Base-by-base conservation (phyloP, 1,140 invertebrate species). In the Carposina sasakii region DNA sequence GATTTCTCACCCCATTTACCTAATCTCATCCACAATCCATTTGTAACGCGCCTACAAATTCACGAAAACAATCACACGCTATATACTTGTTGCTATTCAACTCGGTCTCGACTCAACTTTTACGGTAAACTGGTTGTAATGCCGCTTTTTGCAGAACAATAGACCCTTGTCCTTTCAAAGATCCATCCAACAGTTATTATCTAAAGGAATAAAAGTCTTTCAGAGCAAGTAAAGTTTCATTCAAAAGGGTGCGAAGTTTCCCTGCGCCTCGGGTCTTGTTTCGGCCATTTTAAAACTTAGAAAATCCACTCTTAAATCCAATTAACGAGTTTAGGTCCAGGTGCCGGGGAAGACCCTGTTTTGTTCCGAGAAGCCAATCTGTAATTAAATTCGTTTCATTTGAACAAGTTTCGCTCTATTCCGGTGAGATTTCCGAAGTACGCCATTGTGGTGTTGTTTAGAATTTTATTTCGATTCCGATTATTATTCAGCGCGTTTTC, bases 301-400 rank as follows among this genome's bases (percentile, higher is more conserved):
- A 42, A 39, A 48, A 54, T 49, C 44, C 28, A 19, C 30, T 56
- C 15, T 44, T 45, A 36, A 44, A 52, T 52, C 43, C 28, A 44
- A 52, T 49, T 49, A 52, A 45, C 21, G 54, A 48, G 45, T 54
- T 52, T 50, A 21, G 21, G 33, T 34, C 23, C 47, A 46, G 49
- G 46, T 48, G 54, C 22, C 41, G 36, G n/a, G 31, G 22, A 34
- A 23, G 49, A 20, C 41, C 16, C 23, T 40, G 40, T 50, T 47
- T 51, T 41, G 43, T 41, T 17, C 41, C 33, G 17, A 12, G 6
- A 28, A 39, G 15, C 34, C 41, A 52, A 57, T 52, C 41, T 57
- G 54, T 57, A 57, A 57, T 52, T 52, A 52, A 57, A 57, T 57
- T 52, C 46, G 40, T 57, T 52, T 52, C 46, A 44, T 48, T 57